Evolutionary conservation across 1,140 invertebrate genomes (phyloP), one percentile per base, ranked within the genome.

Genomic region (Temnothorax nylanderi): DNA sequence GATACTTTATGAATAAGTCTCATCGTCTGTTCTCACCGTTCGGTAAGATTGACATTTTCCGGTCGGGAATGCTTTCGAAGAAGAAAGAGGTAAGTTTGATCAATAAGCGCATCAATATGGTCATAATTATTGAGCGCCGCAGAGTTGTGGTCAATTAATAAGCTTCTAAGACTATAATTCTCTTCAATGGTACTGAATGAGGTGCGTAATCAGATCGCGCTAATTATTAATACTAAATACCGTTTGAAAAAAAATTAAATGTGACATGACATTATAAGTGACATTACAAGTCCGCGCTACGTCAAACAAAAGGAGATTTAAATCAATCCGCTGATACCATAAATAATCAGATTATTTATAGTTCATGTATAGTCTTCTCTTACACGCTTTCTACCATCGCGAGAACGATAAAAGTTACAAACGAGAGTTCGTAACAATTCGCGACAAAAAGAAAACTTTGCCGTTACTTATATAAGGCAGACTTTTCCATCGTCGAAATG

Each of bases 351-450:
- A 6, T 41, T 41, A 37, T 37, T 44, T 60, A 49, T 51, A 74
- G 41, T 58, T 72, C 37, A 58, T 8, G 16, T 41, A 56, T 44
- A 71, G 26, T 34, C 18, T 21, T 41, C 37, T 18, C 32, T 44
- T 72, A 37, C 5, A 16, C 34, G 47, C 49, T 34, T 44, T 58
- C 26, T 18, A 44, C 32, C 18, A 6, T 6, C 18, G 34, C 13
- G 37, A 72, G 10, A 71, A 41, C 44, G 47, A 82, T 21, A 74
- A 74, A 32, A 74, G 54, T 34, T 69, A 62, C 37, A 84, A 60
- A 84, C n/a, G 18, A 74, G 6, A 82, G 51, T 82, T 72, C 16
- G 67, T 34, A 60, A 58, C 64, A 81, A 26, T 82, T 44, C n/a
- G 11, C 54, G 54, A 58, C 18, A 71, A 72, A 49, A 72, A 11